Percentiles rank a stretch among this genome's conserved stretches.
phyloP scores from a whole-genome alignment of 2,797 vertebrate genomes.

The Simalia tracyae region DNA sequence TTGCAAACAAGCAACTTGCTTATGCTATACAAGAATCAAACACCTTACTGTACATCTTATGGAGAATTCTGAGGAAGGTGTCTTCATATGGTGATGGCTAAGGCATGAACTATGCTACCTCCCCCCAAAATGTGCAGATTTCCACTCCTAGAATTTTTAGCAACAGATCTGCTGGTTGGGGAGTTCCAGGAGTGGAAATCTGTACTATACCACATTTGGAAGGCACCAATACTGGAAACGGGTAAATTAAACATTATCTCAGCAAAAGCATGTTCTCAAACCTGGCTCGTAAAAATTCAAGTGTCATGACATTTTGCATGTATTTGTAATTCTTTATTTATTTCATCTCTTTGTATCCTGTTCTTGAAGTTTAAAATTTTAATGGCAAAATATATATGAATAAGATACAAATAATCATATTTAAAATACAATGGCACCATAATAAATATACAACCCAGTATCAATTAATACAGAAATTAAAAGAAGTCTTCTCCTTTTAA shows the following conservation, averaged over 20 bases:
- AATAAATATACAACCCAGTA: neutral
- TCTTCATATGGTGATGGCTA: neutral
- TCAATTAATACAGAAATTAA: neutral
- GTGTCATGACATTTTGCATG: neutral
- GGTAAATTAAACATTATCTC: neutral
- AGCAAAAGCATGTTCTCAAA: neutral
- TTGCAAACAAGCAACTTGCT: neutral
- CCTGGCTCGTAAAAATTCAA: neutral
- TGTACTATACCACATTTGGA: neutral
- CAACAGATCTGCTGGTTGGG: neutral
- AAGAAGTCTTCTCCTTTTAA: neutral
- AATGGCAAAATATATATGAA: neutral
- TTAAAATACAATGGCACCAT: neutral
- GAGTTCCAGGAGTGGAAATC: neutral
- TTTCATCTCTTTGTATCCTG: neutral
- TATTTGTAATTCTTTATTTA: neutral
- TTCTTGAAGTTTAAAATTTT: neutral
- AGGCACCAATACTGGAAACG: neutral
- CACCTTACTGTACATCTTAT: neutral
- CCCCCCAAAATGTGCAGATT: neutral
- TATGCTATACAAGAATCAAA: neutral
- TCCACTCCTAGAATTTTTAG: neutral
- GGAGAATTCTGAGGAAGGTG: neutral
- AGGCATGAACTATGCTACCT: neutral
- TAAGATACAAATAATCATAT: neutral